Conservation (phyloP, 2,888 invertebrate genomes). For the Agonopterix alstromeriana region DNA sequence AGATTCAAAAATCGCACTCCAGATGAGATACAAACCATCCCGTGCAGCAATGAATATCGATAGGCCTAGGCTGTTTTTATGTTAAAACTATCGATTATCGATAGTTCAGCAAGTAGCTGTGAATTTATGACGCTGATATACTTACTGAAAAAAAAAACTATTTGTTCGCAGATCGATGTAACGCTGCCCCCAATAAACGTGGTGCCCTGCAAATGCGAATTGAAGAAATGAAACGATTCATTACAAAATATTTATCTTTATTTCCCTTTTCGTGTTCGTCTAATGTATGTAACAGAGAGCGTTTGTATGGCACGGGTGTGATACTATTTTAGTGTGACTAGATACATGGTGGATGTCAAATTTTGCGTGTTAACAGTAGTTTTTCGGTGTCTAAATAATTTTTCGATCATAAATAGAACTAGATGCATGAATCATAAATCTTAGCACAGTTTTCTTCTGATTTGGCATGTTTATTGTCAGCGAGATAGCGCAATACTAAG, state of each 20-base stretch:
- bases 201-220: slow-evolving; percentile 27
- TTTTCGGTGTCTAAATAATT: slow-evolving; percentile 50
- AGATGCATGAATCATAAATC: slow-evolving; percentile 12
- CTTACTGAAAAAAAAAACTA: too few species aligned
- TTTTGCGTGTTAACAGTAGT: slow-evolving; percentile 19
- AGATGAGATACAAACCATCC: too few species aligned
- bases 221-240: slow-evolving; percentile 33
- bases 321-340: slow-evolving; percentile 42
- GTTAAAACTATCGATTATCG: too few species aligned
- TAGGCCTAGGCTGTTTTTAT: too few species aligned
- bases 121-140: too few species aligned
- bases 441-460: slow-evolving; percentile 17
- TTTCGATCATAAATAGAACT: slow-evolving; percentile 36
- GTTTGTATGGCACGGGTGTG: slow-evolving; percentile 54
- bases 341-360: slow-evolving; percentile 37
- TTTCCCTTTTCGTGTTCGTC: slow-evolving; percentile 9
- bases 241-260: slow-evolving; percentile 42
- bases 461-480: slow-evolving; percentile 3
- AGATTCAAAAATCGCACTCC: too few species aligned
- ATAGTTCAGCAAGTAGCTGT: too few species aligned
- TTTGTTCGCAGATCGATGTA: slow-evolving; percentile 11
- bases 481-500: too few species aligned
- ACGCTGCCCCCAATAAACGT: slow-evolving; percentile 28
- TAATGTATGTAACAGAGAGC: slow-evolving; percentile 29
- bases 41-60: too few species aligned